Conservation (phyloP, 2,797 vertebrate species). For the Bothrops alternatus region DNA sequence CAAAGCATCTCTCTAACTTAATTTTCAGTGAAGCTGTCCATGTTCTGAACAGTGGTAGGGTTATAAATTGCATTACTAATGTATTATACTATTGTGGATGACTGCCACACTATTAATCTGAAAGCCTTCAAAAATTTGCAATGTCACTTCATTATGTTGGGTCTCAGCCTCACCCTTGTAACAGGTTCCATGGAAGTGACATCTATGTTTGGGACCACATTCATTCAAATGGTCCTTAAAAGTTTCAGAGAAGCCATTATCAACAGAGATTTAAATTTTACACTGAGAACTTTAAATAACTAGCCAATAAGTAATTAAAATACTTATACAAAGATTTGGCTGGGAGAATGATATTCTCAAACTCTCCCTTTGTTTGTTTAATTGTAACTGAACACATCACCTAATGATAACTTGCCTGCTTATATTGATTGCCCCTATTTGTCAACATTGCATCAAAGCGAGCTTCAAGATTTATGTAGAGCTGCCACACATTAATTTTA, state of each 20-base stretch:
- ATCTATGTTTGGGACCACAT: neutral
- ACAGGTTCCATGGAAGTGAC: neutral
- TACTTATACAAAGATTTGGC: neutral
- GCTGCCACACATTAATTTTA: neutral
- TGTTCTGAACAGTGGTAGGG: neutral
- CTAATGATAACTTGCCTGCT: neutral
- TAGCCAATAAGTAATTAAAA: neutral
- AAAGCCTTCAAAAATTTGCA: conserved; percentile 5
- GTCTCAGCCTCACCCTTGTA: conserved; percentile 1
- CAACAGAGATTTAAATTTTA: neutral
- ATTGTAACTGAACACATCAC: neutral
- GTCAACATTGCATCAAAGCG: neutral
- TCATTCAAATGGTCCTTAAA: neutral
- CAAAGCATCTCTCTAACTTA: conserved; percentile 1
- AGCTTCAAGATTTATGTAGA: neutral
- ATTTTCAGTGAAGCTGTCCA: conserved; percentile 12
- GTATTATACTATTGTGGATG: neutral
- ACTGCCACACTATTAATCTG: conserved; percentile 22
- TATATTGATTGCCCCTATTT: neutral
- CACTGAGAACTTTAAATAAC: neutral
- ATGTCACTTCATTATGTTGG: neutral
- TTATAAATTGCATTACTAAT: conserved; percentile 24
- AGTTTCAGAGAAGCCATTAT: neutral
- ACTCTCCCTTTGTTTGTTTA: neutral
- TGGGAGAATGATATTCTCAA: neutral